Conservation (phyloP, 2,888 invertebrate genomes). For the Auanema freiburgensis region DNA sequence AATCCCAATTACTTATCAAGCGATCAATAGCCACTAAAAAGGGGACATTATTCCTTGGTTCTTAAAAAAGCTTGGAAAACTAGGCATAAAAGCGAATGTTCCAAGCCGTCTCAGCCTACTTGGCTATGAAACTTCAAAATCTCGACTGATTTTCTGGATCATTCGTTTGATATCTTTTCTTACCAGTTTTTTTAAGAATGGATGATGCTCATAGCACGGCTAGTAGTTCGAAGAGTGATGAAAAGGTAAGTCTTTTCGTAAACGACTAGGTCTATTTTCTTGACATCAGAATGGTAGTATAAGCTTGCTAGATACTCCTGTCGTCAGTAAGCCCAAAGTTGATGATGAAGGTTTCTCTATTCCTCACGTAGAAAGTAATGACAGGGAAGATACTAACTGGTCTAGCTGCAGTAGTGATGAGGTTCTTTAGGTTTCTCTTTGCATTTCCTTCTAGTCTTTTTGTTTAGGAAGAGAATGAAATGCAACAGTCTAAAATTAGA, state of each 20-base stretch:
- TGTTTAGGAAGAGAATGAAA: constrained; percentile 39
- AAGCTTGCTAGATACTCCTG: constrained; percentile 32
- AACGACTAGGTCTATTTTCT: neutral
- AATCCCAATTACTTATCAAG: too few relatives aligned
- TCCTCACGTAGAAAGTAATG: constrained; percentile 10
- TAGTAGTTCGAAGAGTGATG: constrained; percentile 55
- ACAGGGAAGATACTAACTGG: constrained; percentile 42
- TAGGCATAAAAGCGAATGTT: too few relatives aligned
- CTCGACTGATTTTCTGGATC: too few relatives aligned
- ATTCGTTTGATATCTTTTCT: too few relatives aligned
- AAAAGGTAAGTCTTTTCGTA: constrained; percentile 28
- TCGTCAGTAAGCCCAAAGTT: constrained; percentile 13
- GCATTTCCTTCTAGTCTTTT: neutral
- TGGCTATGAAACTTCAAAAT: too few relatives aligned
- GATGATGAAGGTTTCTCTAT: constrained; percentile 45
- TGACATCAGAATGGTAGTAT: constrained; percentile 13
- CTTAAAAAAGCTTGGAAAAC: too few relatives aligned
- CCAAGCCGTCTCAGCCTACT: too few relatives aligned
- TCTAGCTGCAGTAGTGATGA: constrained; percentile 46
- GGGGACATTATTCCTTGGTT: too few relatives aligned
- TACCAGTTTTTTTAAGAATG: constrained; percentile 30
- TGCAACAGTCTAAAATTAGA: constrained; percentile 46
- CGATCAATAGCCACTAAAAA: too few relatives aligned
- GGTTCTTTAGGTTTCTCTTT: constrained; percentile 2
- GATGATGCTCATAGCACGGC: constrained; percentile 55